Evolutionary conservation across 2,888 invertebrate species (phyloP), one percentile per base, ranked within the genome.

Genomic region (Nebria brevicollis): DNA sequence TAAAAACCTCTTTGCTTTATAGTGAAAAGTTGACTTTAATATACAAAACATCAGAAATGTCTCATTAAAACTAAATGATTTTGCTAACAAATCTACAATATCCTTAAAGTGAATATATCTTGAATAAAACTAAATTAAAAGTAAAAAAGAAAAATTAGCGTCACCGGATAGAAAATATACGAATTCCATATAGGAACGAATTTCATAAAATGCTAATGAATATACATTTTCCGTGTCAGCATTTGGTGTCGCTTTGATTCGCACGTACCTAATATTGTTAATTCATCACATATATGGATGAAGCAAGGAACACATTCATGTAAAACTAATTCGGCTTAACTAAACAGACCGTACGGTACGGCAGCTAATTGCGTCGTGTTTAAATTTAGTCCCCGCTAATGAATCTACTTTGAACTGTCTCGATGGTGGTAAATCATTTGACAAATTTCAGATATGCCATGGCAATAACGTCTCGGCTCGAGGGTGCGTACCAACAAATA

Each of bases 381-480:
- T 41, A 73, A 73, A 73, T 73, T 26, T 73, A 43, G 42, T 41
- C 42, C 42, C 11, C 73, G 41, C 73, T 73, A 73, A 73, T 73
- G 73, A 73, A 73, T 73, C 42, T 73, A 73, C 73, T 73, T 73
- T 73, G 42, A 73, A 73, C 20, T 41, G 73, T 73, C 73, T 73
- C 73, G 41, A 41, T 73, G 20, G 13, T 26, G 73, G 73, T 73
- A 73, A 73, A 70, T 34, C 70, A 70, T 70, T 70, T 70, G 70
- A 70, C 70, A 70, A 70, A 70, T 70, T 70, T 70, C 70, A 25
- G 70, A 70, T 26, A 70, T 70, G 70, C 54, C 54, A 54, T 8
- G 11, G 70, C 25, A 70, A 13, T 11, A 34, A 70, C 25, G 54
- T 54, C 54, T 54, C 13, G 54, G 54, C 54, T 54, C 54, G 8